Conservation (phyloP, 2,113 vertebrate species). For the Hippolais icterina region DNA sequence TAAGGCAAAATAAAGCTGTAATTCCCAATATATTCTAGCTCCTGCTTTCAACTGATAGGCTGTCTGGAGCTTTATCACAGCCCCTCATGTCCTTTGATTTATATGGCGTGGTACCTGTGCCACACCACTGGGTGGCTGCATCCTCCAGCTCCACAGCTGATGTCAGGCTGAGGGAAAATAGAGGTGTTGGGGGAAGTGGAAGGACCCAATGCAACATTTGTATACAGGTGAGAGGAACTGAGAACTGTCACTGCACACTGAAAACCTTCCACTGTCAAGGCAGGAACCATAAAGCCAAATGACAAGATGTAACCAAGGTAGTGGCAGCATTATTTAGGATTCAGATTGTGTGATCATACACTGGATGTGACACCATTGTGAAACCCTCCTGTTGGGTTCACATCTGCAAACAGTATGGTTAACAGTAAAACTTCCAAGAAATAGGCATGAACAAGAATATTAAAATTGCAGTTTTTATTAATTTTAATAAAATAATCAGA, state of each 20-base stretch:
- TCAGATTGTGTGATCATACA: background rate
- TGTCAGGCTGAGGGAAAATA: fast-evolving
- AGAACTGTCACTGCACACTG: background rate
- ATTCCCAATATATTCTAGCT: background rate
- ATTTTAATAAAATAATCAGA: background rate
- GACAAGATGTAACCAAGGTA: background rate
- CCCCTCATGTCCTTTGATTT: fast-evolving
- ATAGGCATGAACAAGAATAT: background rate
- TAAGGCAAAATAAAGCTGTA: background rate
- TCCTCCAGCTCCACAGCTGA: background rate
- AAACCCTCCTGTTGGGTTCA: background rate
- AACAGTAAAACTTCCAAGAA: background rate
- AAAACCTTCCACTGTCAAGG: background rate
- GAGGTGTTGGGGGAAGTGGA: background rate
- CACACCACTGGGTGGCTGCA: background rate
- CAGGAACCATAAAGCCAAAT: background rate
- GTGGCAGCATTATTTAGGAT: background rate
- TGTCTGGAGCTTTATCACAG: background rate
- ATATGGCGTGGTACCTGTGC: background rate
- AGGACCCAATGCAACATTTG: background rate
- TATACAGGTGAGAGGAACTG: background rate
- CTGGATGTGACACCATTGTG: background rate
- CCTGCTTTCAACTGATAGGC: background rate
- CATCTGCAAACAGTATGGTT: fast-evolving
- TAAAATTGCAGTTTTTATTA: background rate